Percentiles rank a stretch among this genome's conserved stretches.
phyloP scores from a whole-genome alignment of 2,797 vertebrate species.

The Eidolon dupreanum region DNA sequence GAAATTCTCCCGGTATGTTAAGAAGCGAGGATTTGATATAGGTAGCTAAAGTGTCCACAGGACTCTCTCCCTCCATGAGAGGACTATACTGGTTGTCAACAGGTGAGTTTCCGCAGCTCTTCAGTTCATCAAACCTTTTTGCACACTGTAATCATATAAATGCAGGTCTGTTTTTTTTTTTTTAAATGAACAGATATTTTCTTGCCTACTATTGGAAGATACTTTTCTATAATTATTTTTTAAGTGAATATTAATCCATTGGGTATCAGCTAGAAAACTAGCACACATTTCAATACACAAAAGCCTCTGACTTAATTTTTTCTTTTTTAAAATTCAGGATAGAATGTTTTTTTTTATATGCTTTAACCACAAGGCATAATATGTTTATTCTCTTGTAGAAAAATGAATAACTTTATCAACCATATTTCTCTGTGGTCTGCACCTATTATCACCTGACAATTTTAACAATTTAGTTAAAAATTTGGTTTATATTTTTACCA shows the following conservation, averaged over 20 bases:
- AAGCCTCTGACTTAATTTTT: background rate
- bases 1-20: conserved; percentile 85
- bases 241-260: conserved; percentile 4
- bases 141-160: conserved; percentile 90
- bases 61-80: conserved; percentile 87
- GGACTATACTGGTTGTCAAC: conserved; percentile 94
- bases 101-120: conserved; percentile 90
- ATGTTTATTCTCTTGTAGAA: background rate
- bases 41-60: conserved; percentile 88
- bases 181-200: background rate
- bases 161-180: background rate
- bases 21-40: conserved; percentile 91
- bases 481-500: background rate
- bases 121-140: conserved; percentile 96
- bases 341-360: background rate
- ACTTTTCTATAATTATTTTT: conserved; percentile 5
- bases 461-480: conserved; percentile 22
- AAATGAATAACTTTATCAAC: conserved; percentile 25
- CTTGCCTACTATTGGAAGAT: conserved; percentile 24
- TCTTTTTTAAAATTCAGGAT: conserved; percentile 11
- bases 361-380: background rate
- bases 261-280: background rate
- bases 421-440: background rate
- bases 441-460: background rate
- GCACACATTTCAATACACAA: background rate